Evolutionary conservation across 1,140 invertebrate genomes (phyloP), one percentile per base, ranked within the genome.

Genomic region (Scaptomyza graminum): DNA sequence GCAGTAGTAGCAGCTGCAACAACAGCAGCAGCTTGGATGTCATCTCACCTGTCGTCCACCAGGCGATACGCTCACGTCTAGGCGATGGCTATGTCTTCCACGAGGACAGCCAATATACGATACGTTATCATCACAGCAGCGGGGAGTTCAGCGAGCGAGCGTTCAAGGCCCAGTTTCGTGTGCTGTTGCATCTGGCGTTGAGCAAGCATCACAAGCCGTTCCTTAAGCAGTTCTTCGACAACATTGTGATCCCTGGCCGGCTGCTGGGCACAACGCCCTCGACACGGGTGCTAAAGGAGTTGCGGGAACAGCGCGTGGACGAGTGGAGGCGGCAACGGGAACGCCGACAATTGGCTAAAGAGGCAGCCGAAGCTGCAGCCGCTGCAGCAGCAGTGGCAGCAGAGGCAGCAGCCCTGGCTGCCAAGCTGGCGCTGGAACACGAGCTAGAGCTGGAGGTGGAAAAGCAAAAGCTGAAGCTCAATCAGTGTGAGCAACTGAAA

Each of bases 11-110:
- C 18, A 39, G 22, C 34, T 47, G 4, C 12, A 44, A 25, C 18
- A 44, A 46, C 25, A 44, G 25, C 8, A 52, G 12, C 55, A 49
- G 60, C 55, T 43, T 60, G 25, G 16, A 44, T 12, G 4, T 46
- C 4, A 54, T 57, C 12, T 12, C 69, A 18, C 46, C 50, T 7
- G 28, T 11, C 8, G 34, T 41, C 59, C 12, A 52, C 37, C 28
- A 28, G 28, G 28, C 28, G 28, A 28, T 28, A 15, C 74, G 64
- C 13, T 61, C 70, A 15, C 65, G 63, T 4, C 65, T 90, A 11
- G 83, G 87, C 34, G 90, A 91, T 41, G 90, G 83, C 22, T 91
- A 89, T 31, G 79, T 89, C 50, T 91, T 91, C 63, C 87, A 91
- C 47, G 75, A 87, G 67, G 87, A 91, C 34, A 78, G 31, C 60